Base-by-base conservation (phyloP, 2,113 vertebrate species). In the Dunckerocampus dactyliophorus region DNA sequence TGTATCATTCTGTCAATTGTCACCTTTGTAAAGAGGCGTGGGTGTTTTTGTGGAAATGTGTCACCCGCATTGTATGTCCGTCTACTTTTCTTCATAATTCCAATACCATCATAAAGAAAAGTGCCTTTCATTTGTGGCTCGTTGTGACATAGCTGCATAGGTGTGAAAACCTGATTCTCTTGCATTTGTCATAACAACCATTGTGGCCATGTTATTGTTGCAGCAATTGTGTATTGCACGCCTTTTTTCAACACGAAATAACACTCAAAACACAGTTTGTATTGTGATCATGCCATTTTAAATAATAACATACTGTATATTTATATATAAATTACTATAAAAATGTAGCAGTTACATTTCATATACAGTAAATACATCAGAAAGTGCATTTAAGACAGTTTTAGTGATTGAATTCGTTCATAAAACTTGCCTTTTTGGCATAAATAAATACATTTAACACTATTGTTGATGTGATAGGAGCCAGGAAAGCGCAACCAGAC, bases 401-500 rank as follows among this genome's bases (percentile, higher is more conserved):
- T 43, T 43, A 14, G 39, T 5, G 39, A 43, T 43, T 43, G 2
- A 43, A 43, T 14, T 43, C 1, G 14, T 43, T 13, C 8, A 39
- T 12, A 9, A 39, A 39, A 10, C 12, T 43, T 5, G 15, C 39
- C 14, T 5, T 59, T 12, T 11, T 24, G 39, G 42, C 3, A 12
- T 46, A 12, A 45, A 10, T 2, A 49, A 10, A 8, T 24, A 47
- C 15, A 1, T 22, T 4, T 14, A 51, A 45, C 11, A 6, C 47
- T 61, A 61, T 13, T 54, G 59, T 20, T 62, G 37, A 34, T 37
- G 20, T 20, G 47, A 65, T 31, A 65, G 53, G 9, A 65, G 39
- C 65, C 56, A 65, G 39, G 65, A 62, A 31, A 65, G 28, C n/a
- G 42, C 17, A 13, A 53, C 56, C 31, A 72, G 34, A 24, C 43